Evolutionary conservation across 2,888 invertebrate genomes (phyloP).

Genomic region (Synanthedon andrenaeformis): DNA sequence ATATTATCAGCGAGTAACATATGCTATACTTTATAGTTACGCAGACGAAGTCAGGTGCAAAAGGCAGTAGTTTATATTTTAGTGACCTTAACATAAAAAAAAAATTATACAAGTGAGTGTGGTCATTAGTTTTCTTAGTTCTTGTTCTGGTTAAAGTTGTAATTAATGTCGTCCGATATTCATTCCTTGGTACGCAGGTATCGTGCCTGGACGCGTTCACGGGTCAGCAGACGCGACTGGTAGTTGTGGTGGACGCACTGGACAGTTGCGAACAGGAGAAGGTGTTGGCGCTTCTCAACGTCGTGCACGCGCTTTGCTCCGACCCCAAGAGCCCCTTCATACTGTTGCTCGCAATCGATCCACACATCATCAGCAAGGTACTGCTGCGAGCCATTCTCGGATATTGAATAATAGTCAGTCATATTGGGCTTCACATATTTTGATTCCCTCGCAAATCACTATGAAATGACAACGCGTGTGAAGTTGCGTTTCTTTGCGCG

Average conservation of each 20-base stretch:
- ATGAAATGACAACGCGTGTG: not conserved
- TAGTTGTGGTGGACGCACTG: conserved; percentile 95
- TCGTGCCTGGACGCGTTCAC: conserved; percentile 94
- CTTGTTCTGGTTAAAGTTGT: too few species aligned
- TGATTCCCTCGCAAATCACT: not conserved
- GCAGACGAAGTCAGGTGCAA: too few species aligned
- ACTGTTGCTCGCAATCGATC: conserved; percentile 95
- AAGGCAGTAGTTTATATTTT: too few species aligned
- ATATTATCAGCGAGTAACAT: too few species aligned
- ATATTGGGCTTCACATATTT: not conserved
- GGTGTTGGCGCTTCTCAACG: conserved; percentile 91
- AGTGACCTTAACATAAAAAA: too few species aligned
- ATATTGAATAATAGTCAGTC: not conserved
- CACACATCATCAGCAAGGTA: conserved; percentile 96
- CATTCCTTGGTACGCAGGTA: conserved; percentile 60
- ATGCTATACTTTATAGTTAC: too few species aligned
- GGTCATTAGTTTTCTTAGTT: too few species aligned
- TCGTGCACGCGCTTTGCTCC: conserved; percentile 94
- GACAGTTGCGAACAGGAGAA: conserved; percentile 99
- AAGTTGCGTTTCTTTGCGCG: too few species aligned
- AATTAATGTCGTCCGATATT: too few species aligned
- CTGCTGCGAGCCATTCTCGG: too few species aligned
- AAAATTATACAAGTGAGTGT: too few species aligned
- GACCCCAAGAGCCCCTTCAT: conserved; percentile 96
- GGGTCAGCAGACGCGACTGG: conserved; percentile 92